These are phyloP conservation scores for Prosapia bicincta DNA, from an alignment of 2,888 invertebrate species.

Conservation along the genomic window DNA sequence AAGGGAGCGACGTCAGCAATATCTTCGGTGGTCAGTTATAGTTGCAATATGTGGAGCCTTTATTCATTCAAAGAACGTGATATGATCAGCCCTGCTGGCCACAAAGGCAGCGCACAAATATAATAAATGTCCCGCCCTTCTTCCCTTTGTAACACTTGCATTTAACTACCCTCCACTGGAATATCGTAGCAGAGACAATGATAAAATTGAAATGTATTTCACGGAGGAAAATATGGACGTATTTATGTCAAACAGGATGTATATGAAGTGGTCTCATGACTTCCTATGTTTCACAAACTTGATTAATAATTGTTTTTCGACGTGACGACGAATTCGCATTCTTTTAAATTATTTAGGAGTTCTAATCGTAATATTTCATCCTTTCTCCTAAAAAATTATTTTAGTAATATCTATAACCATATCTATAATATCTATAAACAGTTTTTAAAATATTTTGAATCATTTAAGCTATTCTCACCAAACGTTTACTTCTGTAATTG, in stretches of 20 bases:
- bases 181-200: neutral
- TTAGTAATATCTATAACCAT: too few relatives aligned
- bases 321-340: too few relatives aligned
- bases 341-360: too few relatives aligned
- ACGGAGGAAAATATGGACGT: neutral
- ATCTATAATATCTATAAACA: too few relatives aligned
- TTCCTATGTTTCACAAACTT: too few relatives aligned
- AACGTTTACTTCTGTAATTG: too few relatives aligned
- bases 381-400: too few relatives aligned
- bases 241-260: neutral
- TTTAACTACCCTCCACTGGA: neutral
- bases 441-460: too few relatives aligned
- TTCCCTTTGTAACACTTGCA: neutral
- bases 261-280: too few relatives aligned
- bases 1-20: neutral
- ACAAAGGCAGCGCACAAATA: neutral
- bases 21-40: neutral
- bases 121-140: neutral
- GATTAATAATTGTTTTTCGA: too few relatives aligned
- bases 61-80: neutral
- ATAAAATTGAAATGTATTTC: neutral
- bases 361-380: too few relatives aligned
- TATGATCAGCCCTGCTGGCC: neutral
- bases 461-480: too few relatives aligned
- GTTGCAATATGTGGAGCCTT: neutral